Percentiles rank a stretch among this genome's conserved stretches.
Conservation (phyloP, 2,113 vertebrate genomes). For the Nansenia antarctica region DNA sequence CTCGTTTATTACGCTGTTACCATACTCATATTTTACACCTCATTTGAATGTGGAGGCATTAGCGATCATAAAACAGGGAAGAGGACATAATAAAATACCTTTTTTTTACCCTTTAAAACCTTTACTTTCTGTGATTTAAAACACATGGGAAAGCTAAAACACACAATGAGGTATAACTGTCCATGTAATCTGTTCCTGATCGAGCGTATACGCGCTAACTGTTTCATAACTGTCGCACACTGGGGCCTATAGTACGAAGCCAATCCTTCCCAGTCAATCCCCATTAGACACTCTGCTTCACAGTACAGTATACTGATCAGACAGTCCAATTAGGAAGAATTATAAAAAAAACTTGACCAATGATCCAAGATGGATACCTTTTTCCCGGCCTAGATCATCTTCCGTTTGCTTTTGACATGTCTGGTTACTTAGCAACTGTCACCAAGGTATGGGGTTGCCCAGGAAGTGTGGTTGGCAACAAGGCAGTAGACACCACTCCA, state of each 20-base stretch:
- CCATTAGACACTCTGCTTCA: too few species aligned
- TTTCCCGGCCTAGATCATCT: neutral
- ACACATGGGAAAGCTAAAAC: neutral
- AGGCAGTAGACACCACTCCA: constrained; percentile 10
- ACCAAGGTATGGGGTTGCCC: neutral
- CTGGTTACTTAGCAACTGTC: constrained; percentile 49
- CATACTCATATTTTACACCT: constrained; percentile 48
- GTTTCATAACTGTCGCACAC: neutral
- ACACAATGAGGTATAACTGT: neutral
- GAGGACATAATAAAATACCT: constrained; percentile 29
- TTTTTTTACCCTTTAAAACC: neutral
- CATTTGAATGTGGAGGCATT: constrained; percentile 47
- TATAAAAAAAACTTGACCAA: neutral
- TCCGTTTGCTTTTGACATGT: constrained; percentile 10
- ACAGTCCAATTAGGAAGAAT: constrained; percentile 1
- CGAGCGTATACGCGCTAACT: too few species aligned
- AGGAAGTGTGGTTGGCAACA: neutral
- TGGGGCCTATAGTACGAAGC: neutral
- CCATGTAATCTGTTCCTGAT: neutral
- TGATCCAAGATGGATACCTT: neutral
- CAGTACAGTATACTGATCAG: constrained; percentile 10
- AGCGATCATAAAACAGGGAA: constrained; percentile 32
- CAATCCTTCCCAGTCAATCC: too few species aligned
- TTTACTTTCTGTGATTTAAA: neutral
- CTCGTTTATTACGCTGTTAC: constrained; percentile 31